phyloP scores from a whole-genome alignment of 2,113 vertebrate genomes.

The Geococcyx californianus region DNA sequence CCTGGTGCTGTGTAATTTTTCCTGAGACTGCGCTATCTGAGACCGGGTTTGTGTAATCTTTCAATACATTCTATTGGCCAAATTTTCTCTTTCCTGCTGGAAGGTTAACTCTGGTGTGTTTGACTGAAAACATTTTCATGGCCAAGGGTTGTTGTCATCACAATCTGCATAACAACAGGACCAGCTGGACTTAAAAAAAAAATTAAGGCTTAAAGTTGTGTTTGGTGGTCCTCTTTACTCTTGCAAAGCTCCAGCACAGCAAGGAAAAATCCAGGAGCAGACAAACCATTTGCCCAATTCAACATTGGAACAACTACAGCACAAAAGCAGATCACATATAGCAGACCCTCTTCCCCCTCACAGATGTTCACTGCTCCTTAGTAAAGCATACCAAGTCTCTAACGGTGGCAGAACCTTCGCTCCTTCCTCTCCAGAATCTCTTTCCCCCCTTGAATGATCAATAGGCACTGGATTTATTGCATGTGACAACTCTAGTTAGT shows the following conservation, averaged over 20 bases:
- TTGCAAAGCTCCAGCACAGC: not conserved
- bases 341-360: too few relatives aligned
- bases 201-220: not conserved
- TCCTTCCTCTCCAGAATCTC: not conserved
- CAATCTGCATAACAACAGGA: not conserved
- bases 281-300: not conserved
- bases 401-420: not conserved
- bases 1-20: not conserved
- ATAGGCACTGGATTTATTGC: not conserved
- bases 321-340: not conserved
- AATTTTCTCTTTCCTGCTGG: not conserved
- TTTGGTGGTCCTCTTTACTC: not conserved
- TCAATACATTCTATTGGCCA: not conserved
- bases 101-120: not conserved
- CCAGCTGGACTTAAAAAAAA: not conserved
- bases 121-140: not conserved
- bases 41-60: not conserved
- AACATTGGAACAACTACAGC: not conserved
- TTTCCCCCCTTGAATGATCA: not conserved
- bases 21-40: not conserved
- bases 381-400: not conserved
- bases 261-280: not conserved
- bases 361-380: not conserved
- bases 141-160: not conserved
- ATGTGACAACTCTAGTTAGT: not conserved